phyloP scores from a whole-genome alignment of 2,888 invertebrate genomes.

The Cephus runcator region DNA sequence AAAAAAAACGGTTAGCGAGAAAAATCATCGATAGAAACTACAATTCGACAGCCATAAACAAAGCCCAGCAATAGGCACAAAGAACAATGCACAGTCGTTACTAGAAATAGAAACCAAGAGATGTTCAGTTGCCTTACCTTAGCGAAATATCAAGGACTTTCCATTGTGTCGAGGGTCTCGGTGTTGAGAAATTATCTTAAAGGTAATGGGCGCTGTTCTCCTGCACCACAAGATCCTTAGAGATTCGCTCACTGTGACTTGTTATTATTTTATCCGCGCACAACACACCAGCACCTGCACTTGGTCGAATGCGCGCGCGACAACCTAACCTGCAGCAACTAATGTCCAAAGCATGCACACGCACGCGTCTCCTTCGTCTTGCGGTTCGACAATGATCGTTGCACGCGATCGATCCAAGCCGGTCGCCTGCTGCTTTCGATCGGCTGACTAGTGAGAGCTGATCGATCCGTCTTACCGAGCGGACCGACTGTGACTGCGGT shows the following conservation, averaged over 20 bases:
- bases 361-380: background rate
- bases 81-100: no score
- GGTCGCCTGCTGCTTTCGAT: conserved; percentile 26
- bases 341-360: background rate
- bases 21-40: no score
- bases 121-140: background rate
- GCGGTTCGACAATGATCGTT: background rate
- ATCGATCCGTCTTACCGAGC: conserved; percentile 43
- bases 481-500: conserved; percentile 49
- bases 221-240: no score
- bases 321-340: no score
- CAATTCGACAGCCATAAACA: no score
- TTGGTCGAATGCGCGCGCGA: no score
- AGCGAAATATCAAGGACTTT: background rate
- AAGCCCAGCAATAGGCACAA: no score
- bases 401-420: conserved; percentile 1
- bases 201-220: background rate
- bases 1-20: no score
- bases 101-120: background rate
- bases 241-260: no score
- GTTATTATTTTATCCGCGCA: no score
- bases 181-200: background rate
- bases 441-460: conserved; percentile 12
- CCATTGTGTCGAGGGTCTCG: background rate
- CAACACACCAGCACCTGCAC: no score